Base-by-base conservation (phyloP, 2,797 vertebrate species). In the Helicolenus hilgendorfi region DNA sequence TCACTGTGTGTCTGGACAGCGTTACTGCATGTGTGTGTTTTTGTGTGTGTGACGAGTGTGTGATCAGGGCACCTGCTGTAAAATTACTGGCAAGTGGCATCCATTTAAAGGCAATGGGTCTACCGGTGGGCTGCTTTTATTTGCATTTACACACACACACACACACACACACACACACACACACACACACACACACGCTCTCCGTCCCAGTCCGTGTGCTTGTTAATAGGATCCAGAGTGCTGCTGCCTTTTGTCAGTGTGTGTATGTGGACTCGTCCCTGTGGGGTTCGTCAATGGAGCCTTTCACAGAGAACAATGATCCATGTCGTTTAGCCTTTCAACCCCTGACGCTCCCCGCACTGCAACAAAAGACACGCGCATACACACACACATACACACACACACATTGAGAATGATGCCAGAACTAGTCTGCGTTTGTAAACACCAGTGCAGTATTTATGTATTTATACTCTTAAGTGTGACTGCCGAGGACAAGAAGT, bases 281-380 rank as follows among this genome's bases (percentile, higher is more conserved):
- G 88, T 89, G 92, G 93, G 91, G 84, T 91, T 88, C 77, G 88
- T 95, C 94, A 93, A 95, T 92, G 91, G 89, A 92, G 90, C 88
- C 95, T 96, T 96, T 97, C 94, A 96, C 68, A 33, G 92, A 90
- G 94, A 95, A 97, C 96, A 96, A 97, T 97, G 96, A 96, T 96
- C 91, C 89, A 79, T 89, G 89, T 80, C 94, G 89, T 96, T 97
- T 97, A 97, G 94, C 97, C 97, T 97, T 97, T 97, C 97, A 95
- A 97, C 96, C 97, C 90, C 82, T 86, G 86, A 89, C 72, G 82
- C 85, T 91, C 89, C 87, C 81, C 41, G 63, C 81, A 81, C 79
- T 49, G 85, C 79, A 77, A 95, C 92, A 94, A 93, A 92, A 92
- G 81, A 87, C 35, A 73, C 64, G 24, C 82, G 11, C 60, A 35